phyloP scores from a whole-genome alignment of 2,113 vertebrate genomes.

The Zootoca vivipara region DNA sequence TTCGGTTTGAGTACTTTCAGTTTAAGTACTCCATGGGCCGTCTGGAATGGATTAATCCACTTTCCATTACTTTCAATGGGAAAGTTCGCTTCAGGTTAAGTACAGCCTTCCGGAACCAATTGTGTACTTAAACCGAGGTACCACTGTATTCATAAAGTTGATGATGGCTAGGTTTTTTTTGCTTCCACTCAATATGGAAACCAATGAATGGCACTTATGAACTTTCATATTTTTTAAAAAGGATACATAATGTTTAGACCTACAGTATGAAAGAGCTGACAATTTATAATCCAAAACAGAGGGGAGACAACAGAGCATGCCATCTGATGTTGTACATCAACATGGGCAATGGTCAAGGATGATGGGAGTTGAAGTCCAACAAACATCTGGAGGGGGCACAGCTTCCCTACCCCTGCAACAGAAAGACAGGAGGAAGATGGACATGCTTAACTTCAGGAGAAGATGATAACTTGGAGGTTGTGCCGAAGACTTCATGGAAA shows the following conservation, averaged over 20 bases:
- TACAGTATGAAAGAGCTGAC: background rate
- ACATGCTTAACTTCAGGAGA: background rate
- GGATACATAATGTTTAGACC: background rate
- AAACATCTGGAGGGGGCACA: background rate
- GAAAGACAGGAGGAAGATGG: background rate
- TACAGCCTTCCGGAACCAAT: no score
- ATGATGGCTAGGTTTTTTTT: conserved; percentile 1
- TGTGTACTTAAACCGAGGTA: no score
- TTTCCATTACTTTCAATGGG: no score
- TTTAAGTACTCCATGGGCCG: no score
- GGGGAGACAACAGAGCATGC: no score
- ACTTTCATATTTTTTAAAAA: background rate
- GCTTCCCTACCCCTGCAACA: background rate
- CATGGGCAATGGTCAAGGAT: background rate
- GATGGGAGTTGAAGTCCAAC: background rate
- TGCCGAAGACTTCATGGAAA: background rate
- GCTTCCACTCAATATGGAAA: conserved; percentile 7
- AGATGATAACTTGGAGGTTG: background rate
- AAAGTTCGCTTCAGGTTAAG: no score
- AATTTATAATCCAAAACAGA: background rate
- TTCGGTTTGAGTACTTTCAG: no score
- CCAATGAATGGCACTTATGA: conserved; percentile 21
- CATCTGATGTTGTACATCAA: no score
- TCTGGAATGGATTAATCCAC: no score
- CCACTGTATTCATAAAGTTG: background rate